Base-by-base conservation (phyloP, 2,888 invertebrate genomes). In the Tipula vernalis region DNA sequence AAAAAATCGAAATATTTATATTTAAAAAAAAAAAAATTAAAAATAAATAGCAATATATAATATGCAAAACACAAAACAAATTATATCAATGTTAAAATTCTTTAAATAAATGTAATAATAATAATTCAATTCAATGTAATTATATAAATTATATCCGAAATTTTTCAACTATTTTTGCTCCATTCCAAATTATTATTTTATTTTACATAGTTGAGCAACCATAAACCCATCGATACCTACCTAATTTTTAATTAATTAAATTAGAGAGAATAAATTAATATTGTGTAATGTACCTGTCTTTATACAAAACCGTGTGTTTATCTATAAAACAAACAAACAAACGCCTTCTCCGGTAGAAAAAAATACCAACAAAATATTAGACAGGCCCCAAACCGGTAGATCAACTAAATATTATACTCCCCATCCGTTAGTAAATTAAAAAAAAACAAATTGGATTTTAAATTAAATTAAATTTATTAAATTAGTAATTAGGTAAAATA, bases 81-180 rank as follows among this genome's bases (percentile, higher is more conserved):
- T 85, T 41, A 85, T 85, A 85, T 41, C 18, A 85, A 85, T 85
- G 85, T 85, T 41, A 85, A 85, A 85, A 85, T n/a, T 41, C 13
- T 41, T 39, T 41, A n/a, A 41, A 42, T 41, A 85, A 15, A 85
- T 85, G 18, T 85, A 85, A 85, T 83, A 85, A 28, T 28, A 28
- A n/a, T n/a, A 28, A 28, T 28, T 28, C 28, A 28, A 44, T 85
- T 85, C 18, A 85, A 15, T 41, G 85, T 85, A 39, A 85, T 85
- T 41, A 85, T 36, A 2, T 10, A 44, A 10, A 44, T 44, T 39
- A 10, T 83, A 39, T 36, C 5, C 83, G 83, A 83, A 36, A 36
- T 39, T 83, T 83, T 83, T 83, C 28, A 83, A 36, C 36, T 83
- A 36, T 83, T 83, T 5, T 83, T 83, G 39, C 83, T 36, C 39